Conservation (phyloP, 2,888 invertebrate species). For the Parnassius apollo region DNA sequence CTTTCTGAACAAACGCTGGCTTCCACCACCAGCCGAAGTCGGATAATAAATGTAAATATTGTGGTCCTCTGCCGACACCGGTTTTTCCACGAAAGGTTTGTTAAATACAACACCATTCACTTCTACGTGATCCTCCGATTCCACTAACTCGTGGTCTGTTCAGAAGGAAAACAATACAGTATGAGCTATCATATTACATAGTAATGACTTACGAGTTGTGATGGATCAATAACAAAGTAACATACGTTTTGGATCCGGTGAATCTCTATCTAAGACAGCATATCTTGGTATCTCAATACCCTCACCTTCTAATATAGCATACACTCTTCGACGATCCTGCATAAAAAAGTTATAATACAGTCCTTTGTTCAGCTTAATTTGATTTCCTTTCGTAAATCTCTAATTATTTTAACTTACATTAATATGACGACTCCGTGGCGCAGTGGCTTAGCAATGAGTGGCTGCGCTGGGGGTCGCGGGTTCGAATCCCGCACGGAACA, state of each 20-base stretch:
- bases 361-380: too few species aligned
- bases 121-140: constrained; percentile 98
- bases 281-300: constrained; percentile 99
- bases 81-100: constrained; percentile 99
- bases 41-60: constrained; percentile 99
- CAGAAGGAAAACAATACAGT: constrained; percentile 3
- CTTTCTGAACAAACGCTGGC: constrained; percentile 98
- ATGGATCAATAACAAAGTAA: constrained; percentile 33
- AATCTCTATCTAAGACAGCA: constrained; percentile 97
- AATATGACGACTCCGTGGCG: too few species aligned
- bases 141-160: constrained; percentile 93
- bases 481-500: too few species aligned
- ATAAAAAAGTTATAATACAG: constrained; percentile 24
- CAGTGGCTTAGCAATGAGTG: too few species aligned
- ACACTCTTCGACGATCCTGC: constrained; percentile 95
- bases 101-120: constrained; percentile 97
- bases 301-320: constrained; percentile 94
- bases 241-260: constrained; percentile 93
- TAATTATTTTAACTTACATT: neutral
- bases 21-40: constrained; percentile 98
- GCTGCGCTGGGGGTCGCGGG: too few species aligned
- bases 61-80: constrained; percentile 99
- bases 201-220: neutral
- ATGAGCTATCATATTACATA: constrained; percentile 1
- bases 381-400: neutral